phyloP scores from a whole-genome alignment of 2,888 invertebrate genomes.

The Dasypolia templi region DNA sequence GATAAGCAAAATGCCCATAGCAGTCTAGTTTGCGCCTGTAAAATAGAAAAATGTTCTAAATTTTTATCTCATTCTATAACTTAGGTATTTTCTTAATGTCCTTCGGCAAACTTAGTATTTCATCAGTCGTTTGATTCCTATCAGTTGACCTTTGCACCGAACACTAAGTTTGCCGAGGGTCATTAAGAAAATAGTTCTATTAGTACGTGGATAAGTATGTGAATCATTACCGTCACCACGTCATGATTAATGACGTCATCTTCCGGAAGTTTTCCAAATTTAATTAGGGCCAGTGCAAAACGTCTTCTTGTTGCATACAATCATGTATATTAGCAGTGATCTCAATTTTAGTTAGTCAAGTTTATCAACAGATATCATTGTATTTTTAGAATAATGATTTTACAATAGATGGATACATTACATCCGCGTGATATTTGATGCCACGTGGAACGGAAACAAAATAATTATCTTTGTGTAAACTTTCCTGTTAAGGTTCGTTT shows the following conservation, averaged over 20 bases:
- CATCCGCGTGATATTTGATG: neutral
- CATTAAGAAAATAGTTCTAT: no score
- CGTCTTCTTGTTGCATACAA: neutral
- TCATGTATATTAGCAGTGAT: neutral
- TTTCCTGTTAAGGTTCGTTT: neutral
- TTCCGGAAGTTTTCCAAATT: no score
- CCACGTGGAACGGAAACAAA: no score
- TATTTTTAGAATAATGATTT: neutral
- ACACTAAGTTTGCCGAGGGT: no score
- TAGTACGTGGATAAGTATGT: neutral
- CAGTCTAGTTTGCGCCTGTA: slow-evolving; percentile 82
- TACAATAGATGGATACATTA: neutral
- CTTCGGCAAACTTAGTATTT: no score
- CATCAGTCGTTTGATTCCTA: no score
- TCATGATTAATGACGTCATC: no score
- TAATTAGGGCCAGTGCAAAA: neutral
- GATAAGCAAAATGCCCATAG: slow-evolving; percentile 83
- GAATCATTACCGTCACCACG: neutral
- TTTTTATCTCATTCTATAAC: neutral
- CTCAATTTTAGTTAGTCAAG: neutral
- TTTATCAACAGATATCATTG: neutral
- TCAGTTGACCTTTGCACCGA: no score
- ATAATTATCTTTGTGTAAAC: neutral
- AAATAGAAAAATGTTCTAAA: slow-evolving; percentile 32
- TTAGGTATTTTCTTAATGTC: no score